Evolutionary conservation across 2,113 vertebrate genomes (phyloP).

Genomic region (Barbus barbus): DNA sequence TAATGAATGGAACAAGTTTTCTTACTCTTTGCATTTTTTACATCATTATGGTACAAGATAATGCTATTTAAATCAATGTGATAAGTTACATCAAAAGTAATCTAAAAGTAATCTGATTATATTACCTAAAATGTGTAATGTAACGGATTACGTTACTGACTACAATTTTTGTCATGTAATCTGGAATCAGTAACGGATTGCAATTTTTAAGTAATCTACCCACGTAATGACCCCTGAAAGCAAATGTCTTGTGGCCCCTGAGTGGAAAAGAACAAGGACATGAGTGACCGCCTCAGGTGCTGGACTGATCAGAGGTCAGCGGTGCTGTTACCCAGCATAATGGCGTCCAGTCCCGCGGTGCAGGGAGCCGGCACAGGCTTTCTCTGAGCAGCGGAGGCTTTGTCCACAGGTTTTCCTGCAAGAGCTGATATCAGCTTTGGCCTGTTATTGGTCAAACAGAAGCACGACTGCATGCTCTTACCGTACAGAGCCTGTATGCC

Average conservation of each 20-base stretch:
- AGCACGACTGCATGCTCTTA: conserved; percentile 55
- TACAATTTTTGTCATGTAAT: no score
- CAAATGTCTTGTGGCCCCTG: conserved; percentile 80
- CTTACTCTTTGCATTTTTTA: no score
- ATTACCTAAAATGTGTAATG: no score
- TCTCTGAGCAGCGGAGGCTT: conserved; percentile 44
- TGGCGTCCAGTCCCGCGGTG: conserved; percentile 75
- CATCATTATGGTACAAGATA: no score
- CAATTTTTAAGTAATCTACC: no score
- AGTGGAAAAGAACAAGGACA: not conserved
- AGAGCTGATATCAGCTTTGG: not conserved
- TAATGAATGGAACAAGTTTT: no score
- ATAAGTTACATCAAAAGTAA: no score
- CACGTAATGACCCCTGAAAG: conserved; percentile 81
- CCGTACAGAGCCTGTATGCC: conserved; percentile 86
- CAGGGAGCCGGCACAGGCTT: conserved; percentile 73
- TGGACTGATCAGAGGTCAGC: conserved; percentile 49
- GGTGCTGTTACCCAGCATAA: conserved; percentile 75
- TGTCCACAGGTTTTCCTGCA: conserved; percentile 69
- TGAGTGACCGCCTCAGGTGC: not conserved
- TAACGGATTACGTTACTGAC: no score
- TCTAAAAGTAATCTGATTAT: no score
- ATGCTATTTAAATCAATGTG: no score
- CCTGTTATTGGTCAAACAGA: not conserved
- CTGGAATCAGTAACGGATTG: no score